Evolutionary conservation across 1,140 invertebrate genomes (phyloP).

Genomic region (Vanessa tameamea): DNA sequence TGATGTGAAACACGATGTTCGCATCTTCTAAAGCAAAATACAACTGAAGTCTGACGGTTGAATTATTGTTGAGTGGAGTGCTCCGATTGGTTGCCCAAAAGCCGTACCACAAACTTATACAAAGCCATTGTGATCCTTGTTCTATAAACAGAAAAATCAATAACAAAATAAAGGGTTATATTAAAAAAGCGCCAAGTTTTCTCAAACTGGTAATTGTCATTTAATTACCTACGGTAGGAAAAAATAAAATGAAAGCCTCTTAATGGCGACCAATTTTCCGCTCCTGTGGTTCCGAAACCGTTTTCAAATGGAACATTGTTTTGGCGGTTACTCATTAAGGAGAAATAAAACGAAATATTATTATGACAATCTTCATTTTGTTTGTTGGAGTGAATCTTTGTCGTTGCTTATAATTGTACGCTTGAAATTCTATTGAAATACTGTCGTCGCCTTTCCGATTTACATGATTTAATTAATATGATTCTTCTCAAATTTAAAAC

Average conservation of each 20-base stretch:
- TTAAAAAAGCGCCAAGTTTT: slow-evolving; percentile 24
- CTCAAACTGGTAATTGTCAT: slow-evolving; percentile 68
- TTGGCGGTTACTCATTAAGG: slow-evolving; percentile 50
- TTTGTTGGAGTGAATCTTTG: background rate
- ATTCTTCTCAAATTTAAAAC: too few species aligned
- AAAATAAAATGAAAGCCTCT: slow-evolving; percentile 63
- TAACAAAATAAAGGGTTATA: slow-evolving; percentile 11
- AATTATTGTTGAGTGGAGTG: too few species aligned
- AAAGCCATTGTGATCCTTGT: background rate
- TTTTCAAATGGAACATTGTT: slow-evolving; percentile 62
- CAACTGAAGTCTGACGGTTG: too few species aligned
- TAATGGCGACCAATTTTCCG: slow-evolving; percentile 72
- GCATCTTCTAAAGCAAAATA: too few species aligned
- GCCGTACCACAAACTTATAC: too few species aligned
- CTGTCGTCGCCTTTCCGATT: background rate
- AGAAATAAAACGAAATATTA: slow-evolving; percentile 37
- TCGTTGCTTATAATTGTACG: slow-evolving; percentile 1
- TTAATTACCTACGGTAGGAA: slow-evolving; percentile 64
- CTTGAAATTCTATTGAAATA: background rate
- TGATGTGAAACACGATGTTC: too few species aligned
- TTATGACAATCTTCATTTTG: slow-evolving; percentile 16
- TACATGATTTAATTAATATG: background rate
- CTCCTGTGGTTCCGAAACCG: slow-evolving; percentile 51
- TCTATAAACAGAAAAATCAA: slow-evolving; percentile 17
- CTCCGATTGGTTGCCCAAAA: too few species aligned